Base-by-base conservation (phyloP, 2,113 vertebrate species). In the Dolichotis patagonum region DNA sequence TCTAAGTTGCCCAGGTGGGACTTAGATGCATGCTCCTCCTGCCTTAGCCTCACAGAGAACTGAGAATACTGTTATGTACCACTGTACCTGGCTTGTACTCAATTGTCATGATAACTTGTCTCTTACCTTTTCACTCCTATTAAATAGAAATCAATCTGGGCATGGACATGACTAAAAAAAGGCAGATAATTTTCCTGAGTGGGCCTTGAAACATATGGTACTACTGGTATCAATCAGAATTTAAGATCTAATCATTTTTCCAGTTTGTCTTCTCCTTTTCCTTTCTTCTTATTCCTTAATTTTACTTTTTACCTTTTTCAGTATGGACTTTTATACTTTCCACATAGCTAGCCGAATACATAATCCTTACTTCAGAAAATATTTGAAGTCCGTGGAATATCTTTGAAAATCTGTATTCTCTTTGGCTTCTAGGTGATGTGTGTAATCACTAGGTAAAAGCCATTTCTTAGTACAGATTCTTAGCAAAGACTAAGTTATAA, bases 381-480 rank as follows among this genome's bases (percentile, higher is more conserved):
- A 69, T 28, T 60, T 46, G 71, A 81, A 73, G 54, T 83, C 63
- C 52, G 26, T 69, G 88, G 94, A 92, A 88, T 78, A 11, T 3
- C 7, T 88, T 58, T 10, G 58, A 85, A 88, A 85, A 88, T 87
- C 65, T 54, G 46, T 85, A 30, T 71, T 97, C 3, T 86, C 28
- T 43, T 96, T 91, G 63, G 82, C 26, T 67, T 88, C 60, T 62
- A 85, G 56, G 81, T 67, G 71, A 85, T 54, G 13, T 67, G 58
- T 38, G 32, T 77, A 69, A 88, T 85, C 1, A 16, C 75, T 80
- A 71, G 69, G 91, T 78, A 63, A 96, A 88, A 88, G 71, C 81
- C 85, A 56, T 94, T 96, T 96, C 75, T 90, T 78, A 82, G 69
- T 96, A 85, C 20, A 81, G 88, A 26, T 90, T 97, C 28, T 78